Evolutionary conservation across 2,888 invertebrate genomes (phyloP).

Genomic region (Epiblema foenella): DNA sequence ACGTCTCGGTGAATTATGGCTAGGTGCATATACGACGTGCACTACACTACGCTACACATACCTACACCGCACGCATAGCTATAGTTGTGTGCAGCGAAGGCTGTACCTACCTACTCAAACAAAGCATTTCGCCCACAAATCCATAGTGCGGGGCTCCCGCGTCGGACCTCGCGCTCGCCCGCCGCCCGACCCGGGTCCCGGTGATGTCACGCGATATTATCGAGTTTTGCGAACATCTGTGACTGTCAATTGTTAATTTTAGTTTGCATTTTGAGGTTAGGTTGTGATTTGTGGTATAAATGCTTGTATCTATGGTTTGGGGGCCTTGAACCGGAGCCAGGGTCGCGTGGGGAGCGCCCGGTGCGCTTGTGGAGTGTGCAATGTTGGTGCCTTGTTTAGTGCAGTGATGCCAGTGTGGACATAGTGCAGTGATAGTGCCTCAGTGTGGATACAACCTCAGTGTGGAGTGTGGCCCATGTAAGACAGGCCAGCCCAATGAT

Average conservation of each 20-base stretch:
- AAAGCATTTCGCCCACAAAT: slow-evolving; percentile 81
- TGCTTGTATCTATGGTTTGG: slow-evolving; percentile 49
- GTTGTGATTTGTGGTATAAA: slow-evolving; percentile 65
- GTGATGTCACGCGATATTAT: slow-evolving; percentile 68
- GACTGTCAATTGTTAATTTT: slow-evolving; percentile 70
- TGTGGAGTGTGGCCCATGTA: slow-evolving; percentile 36
- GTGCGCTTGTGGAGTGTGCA: slow-evolving; percentile 21
- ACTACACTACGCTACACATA: slow-evolving; percentile 69
- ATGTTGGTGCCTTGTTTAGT: slow-evolving; percentile 41
- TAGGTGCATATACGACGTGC: slow-evolving; percentile 71
- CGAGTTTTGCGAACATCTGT: slow-evolving; percentile 75
- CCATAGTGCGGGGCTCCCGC: slow-evolving; percentile 67
- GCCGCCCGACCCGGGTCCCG: slow-evolving; percentile 56
- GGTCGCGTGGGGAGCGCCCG: slow-evolving; percentile 30
- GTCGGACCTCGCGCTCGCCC: slow-evolving; percentile 62
- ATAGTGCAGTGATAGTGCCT: slow-evolving; percentile 41
- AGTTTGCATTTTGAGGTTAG: slow-evolving; percentile 81
- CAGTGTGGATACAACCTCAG: slow-evolving; percentile 30
- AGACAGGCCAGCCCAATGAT: slow-evolving; percentile 35
- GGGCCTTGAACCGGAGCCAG: slow-evolving; percentile 30
- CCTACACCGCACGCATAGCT: slow-evolving; percentile 72
- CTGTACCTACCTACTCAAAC: slow-evolving; percentile 81
- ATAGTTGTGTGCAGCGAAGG: slow-evolving; percentile 77
- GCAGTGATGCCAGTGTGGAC: slow-evolving; percentile 40
- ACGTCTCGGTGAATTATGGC: slow-evolving; percentile 72